Conservation (phyloP, 2,888 invertebrate genomes). For the Pandemis corylana region DNA sequence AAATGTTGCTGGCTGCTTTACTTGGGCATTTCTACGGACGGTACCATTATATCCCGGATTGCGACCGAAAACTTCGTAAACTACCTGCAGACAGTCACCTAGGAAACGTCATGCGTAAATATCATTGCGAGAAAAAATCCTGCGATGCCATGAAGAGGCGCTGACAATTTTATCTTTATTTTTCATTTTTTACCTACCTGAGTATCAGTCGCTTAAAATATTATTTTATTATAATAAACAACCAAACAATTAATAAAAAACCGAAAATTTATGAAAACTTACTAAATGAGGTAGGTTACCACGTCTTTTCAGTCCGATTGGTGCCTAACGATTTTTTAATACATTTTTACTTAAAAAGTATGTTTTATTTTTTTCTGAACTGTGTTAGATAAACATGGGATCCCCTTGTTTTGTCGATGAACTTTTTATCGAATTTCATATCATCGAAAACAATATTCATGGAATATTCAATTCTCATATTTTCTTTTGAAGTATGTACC, state of each 20-base stretch:
- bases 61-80: slow-evolving; percentile 89
- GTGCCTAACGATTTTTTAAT: not conserved
- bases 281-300: not conserved
- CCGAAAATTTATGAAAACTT: not conserved
- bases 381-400: too few relatives aligned
- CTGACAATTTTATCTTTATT: not conserved
- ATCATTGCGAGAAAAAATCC: slow-evolving; percentile 55
- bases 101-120: slow-evolving; percentile 87
- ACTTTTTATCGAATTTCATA: too few relatives aligned
- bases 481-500: too few relatives aligned
- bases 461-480: too few relatives aligned
- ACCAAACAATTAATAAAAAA: too few relatives aligned
- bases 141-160: slow-evolving; percentile 46
- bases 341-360: too few relatives aligned
- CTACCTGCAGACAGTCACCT: slow-evolving; percentile 88
- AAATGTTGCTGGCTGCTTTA: slow-evolving; percentile 86
- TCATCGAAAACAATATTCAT: too few relatives aligned
- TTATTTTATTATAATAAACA: not conserved
- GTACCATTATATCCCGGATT: slow-evolving; percentile 88
- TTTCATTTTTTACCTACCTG: not conserved
- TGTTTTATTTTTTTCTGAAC: too few relatives aligned
- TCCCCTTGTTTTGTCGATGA: too few relatives aligned
- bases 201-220: not conserved
- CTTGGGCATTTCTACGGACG: slow-evolving; percentile 91
- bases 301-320: not conserved